Evolutionary conservation across 2,113 vertebrate species (phyloP), one percentile per base, ranked within the genome.

Genomic region (Morone saxatilis): DNA sequence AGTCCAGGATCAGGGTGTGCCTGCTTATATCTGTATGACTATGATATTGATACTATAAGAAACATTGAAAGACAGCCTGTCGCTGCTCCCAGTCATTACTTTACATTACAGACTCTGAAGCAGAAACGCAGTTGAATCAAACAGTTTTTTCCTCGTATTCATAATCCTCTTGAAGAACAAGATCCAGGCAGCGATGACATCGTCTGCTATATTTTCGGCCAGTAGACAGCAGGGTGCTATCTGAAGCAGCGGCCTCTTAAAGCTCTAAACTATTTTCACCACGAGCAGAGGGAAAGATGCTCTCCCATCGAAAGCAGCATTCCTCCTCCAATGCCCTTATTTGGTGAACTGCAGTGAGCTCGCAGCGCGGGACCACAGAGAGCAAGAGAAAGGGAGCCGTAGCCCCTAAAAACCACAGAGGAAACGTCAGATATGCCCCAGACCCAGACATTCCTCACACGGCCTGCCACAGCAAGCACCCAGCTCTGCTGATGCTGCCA

Each of bases 241-340:
- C 82, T 76, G 86, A 73, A 87, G 68, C 76, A 22, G 68, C 48
- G 78, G 78, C 71, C 74, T 80, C 81, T 88, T 71, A 83, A 87
- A 88, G 81, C 73, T 31, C 31, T 36, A 3, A 87, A 83, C 77
- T 93, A 85, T 94, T 94, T 93, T 80, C 84, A 81, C 89, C 79
- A 83, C 67, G 54, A 76, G 84, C 76, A 72, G 57, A 85, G 83
- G 81, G 83, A 87, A 93, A 94, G 93, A 95, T 95, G 90, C 81
- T 93, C 93, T 88, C 90, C 71, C 50, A 79, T 90, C 81, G 78
- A 83, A 82, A 86, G 88, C 87, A 91, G 88, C 93, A 89, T 95
- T 95, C 92, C 91, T 94, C 80, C 89, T 87, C 81, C 84, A 85
- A 94, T 96, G 94, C 88, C 95, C 95, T 95, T 96, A 96, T 96